Percentiles rank a stretch among this genome's conserved stretches.
Conservation (phyloP, 1,140 invertebrate genomes). For the Drosophila busckii region DNA sequence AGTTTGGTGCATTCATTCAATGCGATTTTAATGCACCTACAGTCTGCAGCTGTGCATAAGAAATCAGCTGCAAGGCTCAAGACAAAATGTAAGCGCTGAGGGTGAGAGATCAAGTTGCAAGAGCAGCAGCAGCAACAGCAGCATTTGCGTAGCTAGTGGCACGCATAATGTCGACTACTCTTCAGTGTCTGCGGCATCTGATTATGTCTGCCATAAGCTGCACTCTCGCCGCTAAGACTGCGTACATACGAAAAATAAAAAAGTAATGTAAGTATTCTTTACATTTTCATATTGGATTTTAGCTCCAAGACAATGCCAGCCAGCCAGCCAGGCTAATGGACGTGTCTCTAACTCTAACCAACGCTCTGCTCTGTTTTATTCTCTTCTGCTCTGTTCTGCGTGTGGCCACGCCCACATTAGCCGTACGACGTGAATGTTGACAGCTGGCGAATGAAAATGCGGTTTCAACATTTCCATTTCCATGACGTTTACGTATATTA, state of each 20-base stretch:
- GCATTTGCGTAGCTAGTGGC: no score
- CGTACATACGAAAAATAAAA: conserved; percentile 10
- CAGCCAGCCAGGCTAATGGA: conserved; percentile 26
- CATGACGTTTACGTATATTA: conserved; percentile 47
- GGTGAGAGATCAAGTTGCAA: no score
- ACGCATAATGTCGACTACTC: conserved; percentile 1
- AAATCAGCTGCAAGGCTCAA: conserved; percentile 34
- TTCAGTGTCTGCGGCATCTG: conserved; percentile 9
- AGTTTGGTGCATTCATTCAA: conserved; percentile 13
- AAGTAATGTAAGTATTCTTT: conserved; percentile 3
- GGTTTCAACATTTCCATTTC: conserved; percentile 70
- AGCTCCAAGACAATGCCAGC: conserved; percentile 42
- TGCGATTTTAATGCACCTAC: conserved; percentile 62
- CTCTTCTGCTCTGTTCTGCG: not conserved
- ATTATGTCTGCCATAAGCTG: conserved; percentile 10
- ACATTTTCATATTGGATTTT: conserved; percentile 43
- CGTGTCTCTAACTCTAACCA: not conserved
- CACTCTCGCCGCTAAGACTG: conserved; percentile 5
- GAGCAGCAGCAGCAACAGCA: no score
- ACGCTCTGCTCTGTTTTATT: not conserved
- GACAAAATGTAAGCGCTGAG: no score
- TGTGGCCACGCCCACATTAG: conserved; percentile 27
- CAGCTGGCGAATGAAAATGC: conserved; percentile 64
- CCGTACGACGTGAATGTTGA: conserved; percentile 35
- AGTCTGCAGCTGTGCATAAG: conserved; percentile 59